phyloP scores from a whole-genome alignment of 1,140 invertebrate species.

The Streblospio benedicti region DNA sequence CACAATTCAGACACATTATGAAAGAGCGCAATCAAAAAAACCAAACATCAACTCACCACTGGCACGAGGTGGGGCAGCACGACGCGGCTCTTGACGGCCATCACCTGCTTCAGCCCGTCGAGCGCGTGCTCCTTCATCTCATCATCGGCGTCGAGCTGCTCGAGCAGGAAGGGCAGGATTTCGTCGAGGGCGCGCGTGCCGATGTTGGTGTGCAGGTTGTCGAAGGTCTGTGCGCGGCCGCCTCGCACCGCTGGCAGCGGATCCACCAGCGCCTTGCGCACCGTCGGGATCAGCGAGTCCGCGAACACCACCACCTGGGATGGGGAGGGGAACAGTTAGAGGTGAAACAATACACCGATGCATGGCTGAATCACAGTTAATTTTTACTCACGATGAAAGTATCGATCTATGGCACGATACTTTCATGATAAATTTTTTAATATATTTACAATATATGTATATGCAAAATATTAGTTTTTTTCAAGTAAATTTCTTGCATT shows the following conservation, averaged over 20 bases:
- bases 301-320: slow-evolving; percentile 52
- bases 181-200: slow-evolving; percentile 92
- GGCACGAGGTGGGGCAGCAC: slow-evolving; percentile 92
- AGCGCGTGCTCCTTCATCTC: slow-evolving; percentile 64
- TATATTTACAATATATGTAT: too few species aligned
- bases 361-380: too few species aligned
- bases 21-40: too few species aligned
- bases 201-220: slow-evolving; percentile 87
- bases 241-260: slow-evolving; percentile 81
- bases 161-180: slow-evolving; percentile 83
- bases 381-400: too few species aligned
- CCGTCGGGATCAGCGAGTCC: slow-evolving; percentile 93
- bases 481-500: too few species aligned
- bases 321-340: not conserved
- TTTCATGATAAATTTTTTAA: too few species aligned
- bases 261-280: slow-evolving; percentile 85
- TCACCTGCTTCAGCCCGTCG: slow-evolving; percentile 89
- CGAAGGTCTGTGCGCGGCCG: slow-evolving; percentile 93
- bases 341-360: not conserved
- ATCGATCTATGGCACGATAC: too few species aligned
- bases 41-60: slow-evolving; percentile 47
- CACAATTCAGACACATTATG: too few species aligned
- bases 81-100: slow-evolving; percentile 90
- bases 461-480: too few species aligned
- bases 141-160: slow-evolving; percentile 69